These are phyloP conservation scores for Sphinx pinastri DNA, from an alignment of 2,888 invertebrate genomes.

Conservation along the genomic window DNA sequence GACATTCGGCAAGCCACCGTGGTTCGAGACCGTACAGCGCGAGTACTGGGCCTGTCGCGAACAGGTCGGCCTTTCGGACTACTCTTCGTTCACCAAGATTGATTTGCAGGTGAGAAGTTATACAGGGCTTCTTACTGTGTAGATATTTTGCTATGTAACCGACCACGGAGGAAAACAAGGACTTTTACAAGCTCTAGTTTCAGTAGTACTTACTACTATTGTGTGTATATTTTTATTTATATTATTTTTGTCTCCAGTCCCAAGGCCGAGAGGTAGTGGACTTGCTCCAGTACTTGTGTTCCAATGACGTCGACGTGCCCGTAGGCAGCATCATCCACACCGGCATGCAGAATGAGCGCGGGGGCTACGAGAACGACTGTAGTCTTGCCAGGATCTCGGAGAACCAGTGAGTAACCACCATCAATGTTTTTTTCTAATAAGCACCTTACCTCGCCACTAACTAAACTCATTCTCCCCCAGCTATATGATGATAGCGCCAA, in stretches of 20 bases:
- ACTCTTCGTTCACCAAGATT: slow-evolving; percentile 98
- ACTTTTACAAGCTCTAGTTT: not conserved
- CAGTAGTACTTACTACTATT: not conserved
- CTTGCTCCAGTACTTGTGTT: slow-evolving; percentile 95
- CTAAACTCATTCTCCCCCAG: slow-evolving; percentile 71
- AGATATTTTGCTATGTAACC: too few species aligned
- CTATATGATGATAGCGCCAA: slow-evolving; percentile 99
- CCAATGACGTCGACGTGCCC: slow-evolving; percentile 97
- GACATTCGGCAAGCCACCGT: slow-evolving; percentile 95
- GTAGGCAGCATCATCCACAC: slow-evolving; percentile 97
- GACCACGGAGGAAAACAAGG: not conserved
- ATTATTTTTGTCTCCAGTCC: slow-evolving; percentile 81
- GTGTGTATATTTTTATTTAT: not conserved
- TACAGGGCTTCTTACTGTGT: not conserved
- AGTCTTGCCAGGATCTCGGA: slow-evolving; percentile 94
- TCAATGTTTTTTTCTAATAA: not conserved
- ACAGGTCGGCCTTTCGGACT: slow-evolving; percentile 96
- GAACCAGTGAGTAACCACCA: slow-evolving; percentile 88
- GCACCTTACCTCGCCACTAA: not conserved
- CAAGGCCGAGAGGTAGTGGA: slow-evolving; percentile 94
- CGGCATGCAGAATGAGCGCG: slow-evolving; percentile 97
- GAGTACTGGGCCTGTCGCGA: slow-evolving; percentile 98
- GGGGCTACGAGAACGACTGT: slow-evolving; percentile 99
- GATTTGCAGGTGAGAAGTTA: slow-evolving; percentile 90
- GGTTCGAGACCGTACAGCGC: slow-evolving; percentile 94